These are phyloP conservation scores for Alloscopus bannaensis DNA, from an alignment of 2,888 invertebrate species.

Conservation along the genomic window DNA sequence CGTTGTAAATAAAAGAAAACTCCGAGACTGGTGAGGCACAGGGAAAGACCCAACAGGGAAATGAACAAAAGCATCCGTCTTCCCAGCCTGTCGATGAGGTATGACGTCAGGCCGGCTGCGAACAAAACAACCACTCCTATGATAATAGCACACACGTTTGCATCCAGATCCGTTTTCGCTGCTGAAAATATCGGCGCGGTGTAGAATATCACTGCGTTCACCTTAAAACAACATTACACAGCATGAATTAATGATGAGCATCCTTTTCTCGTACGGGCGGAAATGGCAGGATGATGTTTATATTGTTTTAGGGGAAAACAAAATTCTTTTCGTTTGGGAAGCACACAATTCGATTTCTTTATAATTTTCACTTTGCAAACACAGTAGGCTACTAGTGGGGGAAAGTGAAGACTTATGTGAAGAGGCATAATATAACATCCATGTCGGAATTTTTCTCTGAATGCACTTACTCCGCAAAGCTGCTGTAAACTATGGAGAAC, in stretches of 20 bases:
- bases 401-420: too few species aligned
- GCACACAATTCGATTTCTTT: too few species aligned
- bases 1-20: slow-evolving; percentile 81
- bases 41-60: slow-evolving; percentile 85
- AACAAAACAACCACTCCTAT: slow-evolving; percentile 79
- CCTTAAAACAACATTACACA: slow-evolving; percentile 79
- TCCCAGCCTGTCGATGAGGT: slow-evolving; percentile 86
- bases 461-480: slow-evolving; percentile 57
- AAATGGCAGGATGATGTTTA: too few species aligned
- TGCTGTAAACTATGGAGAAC: slow-evolving; percentile 57
- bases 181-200: slow-evolving; percentile 84
- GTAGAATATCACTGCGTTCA: slow-evolving; percentile 90
- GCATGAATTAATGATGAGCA: slow-evolving; percentile 10
- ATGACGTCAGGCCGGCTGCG: slow-evolving; percentile 76
- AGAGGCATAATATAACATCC: not conserved
- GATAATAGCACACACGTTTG: slow-evolving; percentile 79
- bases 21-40: slow-evolving; percentile 83
- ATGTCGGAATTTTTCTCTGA: too few species aligned
- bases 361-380: too few species aligned
- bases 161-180: slow-evolving; percentile 79
- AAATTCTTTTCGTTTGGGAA: too few species aligned
- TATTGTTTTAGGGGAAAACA: too few species aligned
- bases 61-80: slow-evolving; percentile 86
- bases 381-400: too few species aligned
- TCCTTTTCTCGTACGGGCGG: not conserved